These are phyloP conservation scores for Lucilia sericata DNA, from an alignment of 1,140 invertebrate species.

Conservation along the genomic window DNA sequence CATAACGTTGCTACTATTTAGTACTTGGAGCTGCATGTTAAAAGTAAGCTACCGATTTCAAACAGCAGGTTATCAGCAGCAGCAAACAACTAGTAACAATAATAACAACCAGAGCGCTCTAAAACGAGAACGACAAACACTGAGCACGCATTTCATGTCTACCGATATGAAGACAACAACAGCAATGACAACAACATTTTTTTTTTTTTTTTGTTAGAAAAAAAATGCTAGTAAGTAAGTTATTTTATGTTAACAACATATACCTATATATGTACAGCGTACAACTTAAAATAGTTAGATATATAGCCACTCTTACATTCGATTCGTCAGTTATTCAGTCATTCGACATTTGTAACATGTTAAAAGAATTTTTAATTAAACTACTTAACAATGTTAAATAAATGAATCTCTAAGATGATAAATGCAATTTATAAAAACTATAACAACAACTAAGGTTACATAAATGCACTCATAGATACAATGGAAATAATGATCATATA, in stretches of 20 bases:
- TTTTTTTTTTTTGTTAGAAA: too few species aligned
- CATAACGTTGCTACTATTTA: conserved; percentile 29
- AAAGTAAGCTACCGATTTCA: conserved; percentile 25
- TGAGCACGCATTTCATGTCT: background rate
- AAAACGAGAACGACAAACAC: conserved; percentile 1
- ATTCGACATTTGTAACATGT: background rate
- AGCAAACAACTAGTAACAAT: background rate
- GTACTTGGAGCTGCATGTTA: conserved; percentile 10
- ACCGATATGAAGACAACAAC: background rate
- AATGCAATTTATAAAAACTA: too few species aligned
- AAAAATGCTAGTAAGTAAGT: background rate
- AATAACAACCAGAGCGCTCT: background rate
- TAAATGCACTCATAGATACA: too few species aligned
- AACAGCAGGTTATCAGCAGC: conserved; percentile 29
- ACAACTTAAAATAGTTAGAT: background rate
- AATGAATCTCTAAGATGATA: background rate
- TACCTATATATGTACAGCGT: background rate
- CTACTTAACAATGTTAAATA: conserved; percentile 4
- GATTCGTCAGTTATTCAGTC: background rate
- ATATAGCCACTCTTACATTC: background rate
- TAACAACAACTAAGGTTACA: too few species aligned
- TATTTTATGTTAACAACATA: background rate
- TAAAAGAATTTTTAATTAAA: conserved; percentile 24
- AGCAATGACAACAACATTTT: background rate
- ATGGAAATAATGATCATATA: too few species aligned